phyloP scores from a whole-genome alignment of 1,140 invertebrate genomes.

The Drosophila paulistorum region DNA sequence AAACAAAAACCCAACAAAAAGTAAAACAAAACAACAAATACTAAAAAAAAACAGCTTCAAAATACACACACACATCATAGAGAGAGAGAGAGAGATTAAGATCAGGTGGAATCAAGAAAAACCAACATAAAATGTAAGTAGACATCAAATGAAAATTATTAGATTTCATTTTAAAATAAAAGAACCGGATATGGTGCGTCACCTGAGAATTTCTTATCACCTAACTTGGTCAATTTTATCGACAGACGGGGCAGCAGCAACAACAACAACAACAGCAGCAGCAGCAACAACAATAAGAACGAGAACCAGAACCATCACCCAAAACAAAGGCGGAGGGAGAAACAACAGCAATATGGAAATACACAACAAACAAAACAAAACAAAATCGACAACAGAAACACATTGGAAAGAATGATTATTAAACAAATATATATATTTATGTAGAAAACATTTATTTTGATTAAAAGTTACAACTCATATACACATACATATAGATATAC shows the following conservation, averaged over 20 bases:
- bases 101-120: constrained; percentile 9
- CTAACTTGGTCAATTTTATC: constrained; percentile 60
- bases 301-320: neutral
- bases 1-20: constrained; percentile 51
- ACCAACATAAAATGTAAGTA: constrained; percentile 47
- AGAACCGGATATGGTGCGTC: constrained; percentile 35
- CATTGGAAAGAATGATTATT: constrained; percentile 34
- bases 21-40: constrained; percentile 43
- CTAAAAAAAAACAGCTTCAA: constrained; percentile 54
- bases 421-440: constrained; percentile 33
- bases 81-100: constrained; percentile 35
- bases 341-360: constrained; percentile 12
- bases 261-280: neutral
- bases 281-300: neutral
- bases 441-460: constrained; percentile 58
- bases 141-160: neutral
- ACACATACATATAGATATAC: constrained; percentile 29
- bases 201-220: constrained; percentile 50
- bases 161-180: constrained; percentile 18
- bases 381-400: constrained; percentile 34
- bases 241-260: constrained; percentile 50
- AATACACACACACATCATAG: constrained; percentile 39
- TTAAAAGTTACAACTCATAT: constrained; percentile 53
- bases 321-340: constrained; percentile 32
- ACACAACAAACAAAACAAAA: constrained; percentile 32